Evolutionary conservation across 2,888 invertebrate genomes (phyloP), one percentile per base, ranked within the genome.

Genomic region (Lissonota sp.): DNA sequence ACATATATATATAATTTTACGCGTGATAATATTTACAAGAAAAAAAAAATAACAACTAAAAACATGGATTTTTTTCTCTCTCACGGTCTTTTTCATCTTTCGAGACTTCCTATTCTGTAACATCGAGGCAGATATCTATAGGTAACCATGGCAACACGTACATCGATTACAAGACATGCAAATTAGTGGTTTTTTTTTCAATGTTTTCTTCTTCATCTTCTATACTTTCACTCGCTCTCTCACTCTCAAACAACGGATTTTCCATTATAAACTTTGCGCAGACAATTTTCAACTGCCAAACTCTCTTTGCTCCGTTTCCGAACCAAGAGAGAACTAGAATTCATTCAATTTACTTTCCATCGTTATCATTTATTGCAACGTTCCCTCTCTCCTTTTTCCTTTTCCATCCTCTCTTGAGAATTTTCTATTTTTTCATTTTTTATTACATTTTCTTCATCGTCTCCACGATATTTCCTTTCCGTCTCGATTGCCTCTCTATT

Each of bases 141-240:
- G 72, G 69, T 73, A 73, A 76, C 67, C 74, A 79, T 83, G 78
- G 78, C 76, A 77, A 83, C 63, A 83, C 75, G 71, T 79, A 83
- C 81, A 83, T 82, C 83, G 79, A 83, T 69, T 83, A 77, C 79
- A 69, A 80, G 79, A 79, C 80, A 80, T 73, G 80, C 77, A 80
- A 80, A 73, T 69, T 72, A 69, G 55, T 26, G 26, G n/a, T n/a
- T 26, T 26, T 26, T 75, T 80, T 63, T 62, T 67, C 53, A 12
- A n/a, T 51, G 49, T 53, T 79, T 44, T 42, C 44, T 70, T 78
- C n/a, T 40, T 58, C 6, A 37, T 62, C 44, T 55, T 51, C 79
- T 62, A 57, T 8, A 58, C 51, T 64, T 75, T 74, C 26, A 26
- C 44, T 70, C 40, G 12, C 16, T 60, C 58, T 62, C 39, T 71